Base-by-base conservation (phyloP, 2,888 invertebrate species). In the Augiades crinisus region DNA sequence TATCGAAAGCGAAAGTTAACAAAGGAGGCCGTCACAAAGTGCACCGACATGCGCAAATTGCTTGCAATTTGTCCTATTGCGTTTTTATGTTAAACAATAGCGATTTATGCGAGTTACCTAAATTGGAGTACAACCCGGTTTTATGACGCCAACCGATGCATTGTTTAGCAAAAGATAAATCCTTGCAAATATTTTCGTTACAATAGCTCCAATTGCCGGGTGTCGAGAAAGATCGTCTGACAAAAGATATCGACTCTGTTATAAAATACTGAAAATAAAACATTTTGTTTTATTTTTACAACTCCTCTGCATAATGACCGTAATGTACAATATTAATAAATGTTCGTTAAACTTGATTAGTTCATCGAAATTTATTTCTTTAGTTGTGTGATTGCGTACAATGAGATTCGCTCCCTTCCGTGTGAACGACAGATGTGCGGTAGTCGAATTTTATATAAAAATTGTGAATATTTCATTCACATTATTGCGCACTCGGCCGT, bases 391-490 rank as follows among this genome's bases (percentile, higher is more conserved):
- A 51, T 51, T 51, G 44, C 33, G 54, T 54, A 58, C 54, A 59
- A 59, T 60, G 54, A 59, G 53, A 63, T 57, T 54, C 68, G 72
- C 70, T 79, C 81, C 82, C 81, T 81, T 79, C 79, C 78, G 81
- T 78, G 79, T 75, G 78, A 78, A 72, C 82, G 87, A 82, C 87
- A 88, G 89, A 85, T 89, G 88, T 82, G 79, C 78, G 78, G 63
- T 57, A 67, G 70, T 60, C 72, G 72, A 80, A 84, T 81, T n/a
- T 84, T 85, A 82, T 85, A 82, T 75, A 77, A 79, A 88, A 83
- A 83, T 84, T 75, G 82, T 86, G 89, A 88, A 89, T 89, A 88
- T 89, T 87, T 82, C 80, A 79, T 83, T 81, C 79, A 73, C 78
- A 85, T 87, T 85, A 88, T 79, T 76, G 72, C 76, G 72, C 81